These are phyloP conservation scores for Agrotis clavis DNA, from an alignment of 2,888 invertebrate genomes.

Conservation along the genomic window DNA sequence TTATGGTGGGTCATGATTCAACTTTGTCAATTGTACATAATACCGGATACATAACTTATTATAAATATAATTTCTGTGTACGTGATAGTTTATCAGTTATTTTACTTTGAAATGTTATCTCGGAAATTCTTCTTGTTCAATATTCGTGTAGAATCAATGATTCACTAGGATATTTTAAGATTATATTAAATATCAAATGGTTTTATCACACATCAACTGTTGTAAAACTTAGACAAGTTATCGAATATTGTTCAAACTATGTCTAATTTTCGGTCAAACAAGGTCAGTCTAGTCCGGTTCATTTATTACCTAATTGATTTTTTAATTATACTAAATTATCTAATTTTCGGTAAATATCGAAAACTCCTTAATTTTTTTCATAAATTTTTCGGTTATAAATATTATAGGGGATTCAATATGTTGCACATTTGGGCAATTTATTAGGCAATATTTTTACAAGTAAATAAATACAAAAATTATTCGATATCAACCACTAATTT, in stretches of 20 bases:
- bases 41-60: background rate
- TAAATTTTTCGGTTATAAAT: too few species aligned
- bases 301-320: too few species aligned
- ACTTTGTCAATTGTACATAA: too few species aligned
- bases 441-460: too few species aligned
- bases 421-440: too few species aligned
- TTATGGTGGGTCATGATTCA: too few species aligned
- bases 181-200: background rate
- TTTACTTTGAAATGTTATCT: background rate
- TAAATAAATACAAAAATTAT: background rate
- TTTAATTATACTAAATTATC: too few species aligned
- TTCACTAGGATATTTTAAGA: slow-evolving; percentile 1
- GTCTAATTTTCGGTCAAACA: too few species aligned
- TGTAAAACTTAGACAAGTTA: background rate
- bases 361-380: too few species aligned
- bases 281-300: too few species aligned
- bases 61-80: background rate
- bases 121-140: background rate
- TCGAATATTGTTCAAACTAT: background rate
- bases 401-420: too few species aligned
- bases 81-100: background rate
- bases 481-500: background rate
- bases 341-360: too few species aligned
- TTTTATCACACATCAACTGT: background rate
- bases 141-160: background rate